Evolutionary conservation across 2,113 vertebrate genomes (phyloP).

Genomic region (Urocynchramus pylzowi): DNA sequence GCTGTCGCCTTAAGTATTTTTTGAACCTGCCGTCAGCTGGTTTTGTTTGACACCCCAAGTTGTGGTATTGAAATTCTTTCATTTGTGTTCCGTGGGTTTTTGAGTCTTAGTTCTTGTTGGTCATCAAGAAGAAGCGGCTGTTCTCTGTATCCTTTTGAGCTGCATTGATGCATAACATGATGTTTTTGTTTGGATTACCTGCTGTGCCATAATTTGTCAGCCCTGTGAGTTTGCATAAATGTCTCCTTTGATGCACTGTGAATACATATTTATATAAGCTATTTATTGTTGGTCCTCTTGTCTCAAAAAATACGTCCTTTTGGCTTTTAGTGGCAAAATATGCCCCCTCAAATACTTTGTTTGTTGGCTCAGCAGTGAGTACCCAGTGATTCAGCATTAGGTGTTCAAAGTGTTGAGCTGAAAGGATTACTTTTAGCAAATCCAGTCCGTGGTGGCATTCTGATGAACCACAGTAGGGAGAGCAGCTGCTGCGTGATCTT

Average conservation of each 20-base stretch:
- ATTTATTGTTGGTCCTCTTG: background rate
- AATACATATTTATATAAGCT: conserved; percentile 14
- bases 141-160: background rate
- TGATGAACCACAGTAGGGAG: background rate
- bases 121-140: background rate
- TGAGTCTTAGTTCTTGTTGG: background rate
- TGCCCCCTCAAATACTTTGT: background rate
- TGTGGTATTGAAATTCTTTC: background rate
- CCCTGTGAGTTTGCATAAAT: background rate
- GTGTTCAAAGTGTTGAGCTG: background rate
- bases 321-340: background rate
- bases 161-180: background rate
- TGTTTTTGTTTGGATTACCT: background rate
- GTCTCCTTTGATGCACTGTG: background rate
- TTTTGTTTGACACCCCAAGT: background rate
- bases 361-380: conserved; percentile 1
- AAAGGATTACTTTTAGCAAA: background rate
- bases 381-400: conserved; percentile 40
- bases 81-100: background rate
- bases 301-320: background rate
- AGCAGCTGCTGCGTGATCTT: background rate
- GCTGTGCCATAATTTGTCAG: background rate
- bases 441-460: background rate
- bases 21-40: background rate
- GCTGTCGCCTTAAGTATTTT: background rate